These are phyloP conservation scores for Eremophila alpestris DNA, from an alignment of 2,797 vertebrate species.

Conservation along the genomic window DNA sequence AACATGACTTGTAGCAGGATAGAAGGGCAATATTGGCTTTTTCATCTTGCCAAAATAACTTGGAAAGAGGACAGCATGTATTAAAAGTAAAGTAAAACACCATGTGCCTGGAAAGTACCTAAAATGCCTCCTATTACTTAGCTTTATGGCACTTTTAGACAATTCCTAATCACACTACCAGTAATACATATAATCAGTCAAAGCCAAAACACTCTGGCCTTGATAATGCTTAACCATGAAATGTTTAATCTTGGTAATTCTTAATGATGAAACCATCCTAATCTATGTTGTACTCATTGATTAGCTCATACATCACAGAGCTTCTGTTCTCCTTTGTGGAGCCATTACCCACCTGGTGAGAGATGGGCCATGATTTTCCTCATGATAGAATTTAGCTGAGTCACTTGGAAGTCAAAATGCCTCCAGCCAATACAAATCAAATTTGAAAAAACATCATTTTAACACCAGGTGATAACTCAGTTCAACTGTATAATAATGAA, in stretches of 20 bases:
- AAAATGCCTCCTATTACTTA: background rate
- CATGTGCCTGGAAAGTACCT: background rate
- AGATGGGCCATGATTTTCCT: background rate
- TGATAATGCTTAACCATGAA: background rate
- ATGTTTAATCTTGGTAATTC: background rate
- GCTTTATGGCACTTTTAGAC: background rate
- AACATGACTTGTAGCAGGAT: background rate
- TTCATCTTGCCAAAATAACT: background rate
- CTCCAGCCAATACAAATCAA: background rate
- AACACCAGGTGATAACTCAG: constrained; percentile 9
- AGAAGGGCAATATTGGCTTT: background rate
- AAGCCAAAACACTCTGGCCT: background rate
- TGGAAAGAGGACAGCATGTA: background rate
- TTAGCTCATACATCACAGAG: background rate
- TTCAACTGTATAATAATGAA: constrained; percentile 21
- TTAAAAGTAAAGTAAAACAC: background rate
- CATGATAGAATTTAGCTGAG: background rate
- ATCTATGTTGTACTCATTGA: background rate
- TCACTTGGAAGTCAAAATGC: constrained; percentile 1
- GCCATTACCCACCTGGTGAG: background rate
- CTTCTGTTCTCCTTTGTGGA: background rate
- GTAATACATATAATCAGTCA: background rate
- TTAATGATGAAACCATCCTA: background rate
- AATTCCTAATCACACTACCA: background rate
- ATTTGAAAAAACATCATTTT: constrained; percentile 8